phyloP scores from a whole-genome alignment of 2,888 invertebrate species.

The Ypsolopha scabrella region DNA sequence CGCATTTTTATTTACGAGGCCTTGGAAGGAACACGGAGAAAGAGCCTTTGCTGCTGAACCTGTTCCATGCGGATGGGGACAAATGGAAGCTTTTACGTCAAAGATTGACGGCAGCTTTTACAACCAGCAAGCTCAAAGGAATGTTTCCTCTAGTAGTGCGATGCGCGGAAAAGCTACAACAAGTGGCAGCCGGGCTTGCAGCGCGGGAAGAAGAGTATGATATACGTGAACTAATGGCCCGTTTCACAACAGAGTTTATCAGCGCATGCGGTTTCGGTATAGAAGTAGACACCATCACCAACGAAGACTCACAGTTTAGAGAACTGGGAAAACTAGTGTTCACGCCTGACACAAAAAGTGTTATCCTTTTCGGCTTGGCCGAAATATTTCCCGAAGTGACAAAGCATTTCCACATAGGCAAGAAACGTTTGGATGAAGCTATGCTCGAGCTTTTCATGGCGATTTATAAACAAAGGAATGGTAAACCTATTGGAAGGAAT shows the following conservation, averaged over 20 bases:
- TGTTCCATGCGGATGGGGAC: slow-evolving; percentile 7
- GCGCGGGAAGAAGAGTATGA: slow-evolving; percentile 1
- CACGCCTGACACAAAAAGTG: neutral
- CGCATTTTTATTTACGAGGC: slow-evolving; percentile 2
- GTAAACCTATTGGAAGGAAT: too few relatives aligned
- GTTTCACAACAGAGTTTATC: slow-evolving; percentile 9
- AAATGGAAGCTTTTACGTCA: slow-evolving; percentile 7
- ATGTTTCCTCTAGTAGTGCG: slow-evolving; percentile 8
- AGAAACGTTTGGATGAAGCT: slow-evolving; percentile 9
- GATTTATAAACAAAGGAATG: too few relatives aligned
- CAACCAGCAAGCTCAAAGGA: slow-evolving; percentile 4
- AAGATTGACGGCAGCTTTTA: slow-evolving; percentile 6
- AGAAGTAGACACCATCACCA: slow-evolving; percentile 7
- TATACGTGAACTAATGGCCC: slow-evolving; percentile 8
- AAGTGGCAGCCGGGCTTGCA: neutral
- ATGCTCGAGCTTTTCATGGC: slow-evolving; percentile 5
- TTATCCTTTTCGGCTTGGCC: neutral
- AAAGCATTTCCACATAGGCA: neutral
- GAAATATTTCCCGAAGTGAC: slow-evolving; percentile 5
- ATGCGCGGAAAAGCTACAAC: slow-evolving; percentile 6
- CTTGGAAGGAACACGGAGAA: neutral
- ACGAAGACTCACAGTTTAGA: slow-evolving; percentile 7
- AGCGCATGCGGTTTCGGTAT: slow-evolving; percentile 9
- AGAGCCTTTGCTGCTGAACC: slow-evolving; percentile 4
- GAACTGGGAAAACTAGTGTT: slow-evolving; percentile 5